Base-by-base conservation (phyloP, 2,113 vertebrate species). In the Numenius arquata region DNA sequence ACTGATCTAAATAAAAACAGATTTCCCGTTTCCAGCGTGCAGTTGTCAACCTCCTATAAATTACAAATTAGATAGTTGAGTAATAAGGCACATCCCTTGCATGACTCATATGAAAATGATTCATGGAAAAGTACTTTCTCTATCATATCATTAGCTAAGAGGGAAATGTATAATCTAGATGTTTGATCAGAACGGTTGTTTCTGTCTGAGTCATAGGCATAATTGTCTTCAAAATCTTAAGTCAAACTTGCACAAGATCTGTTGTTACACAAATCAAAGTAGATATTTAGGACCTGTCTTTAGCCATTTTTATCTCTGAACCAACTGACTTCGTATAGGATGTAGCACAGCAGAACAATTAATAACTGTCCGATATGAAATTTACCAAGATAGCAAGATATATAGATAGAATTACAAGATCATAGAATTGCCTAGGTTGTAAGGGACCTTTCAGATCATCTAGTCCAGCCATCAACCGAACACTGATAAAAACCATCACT, bases 41-140 rank as follows among this genome's bases (percentile, higher is more conserved):
- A 8, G 4, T 0, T 83, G 38, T 59, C 75, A 86, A 74, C 61
- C 58, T 58, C 50, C 22, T 76, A 52, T 43, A 72, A 70, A 67
- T 75, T n/a, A 75, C 52, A 68, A 74, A 67, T 88, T 34, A 87
- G 21, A 70, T 3, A 55, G 41, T 52, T 90, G 62, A 87, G 72
- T 36, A 91, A 88, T 86, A 80, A 78, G 79, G 56, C 89, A 97
- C 70, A 80, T 76, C 63, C 89, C 75, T 38, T 58, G 58, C 23
- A 50, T 88, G 95, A 93, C 36, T 89, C 81, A 92, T 34, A 72
- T 16, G 15, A 80, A 94, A 95, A 90, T 82, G 72, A 90, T 59
- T 93, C 58, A 89, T 68, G 52, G 59, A 88, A 30, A 86, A 88
- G 83, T 84, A 85, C 88, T 91, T 95, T 94, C 90, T 74, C 68